Percentiles rank a stretch among this genome's conserved stretches.
Evolutionary conservation across 2,888 invertebrate species (phyloP).

Genomic region (Eupithecia insigniata): DNA sequence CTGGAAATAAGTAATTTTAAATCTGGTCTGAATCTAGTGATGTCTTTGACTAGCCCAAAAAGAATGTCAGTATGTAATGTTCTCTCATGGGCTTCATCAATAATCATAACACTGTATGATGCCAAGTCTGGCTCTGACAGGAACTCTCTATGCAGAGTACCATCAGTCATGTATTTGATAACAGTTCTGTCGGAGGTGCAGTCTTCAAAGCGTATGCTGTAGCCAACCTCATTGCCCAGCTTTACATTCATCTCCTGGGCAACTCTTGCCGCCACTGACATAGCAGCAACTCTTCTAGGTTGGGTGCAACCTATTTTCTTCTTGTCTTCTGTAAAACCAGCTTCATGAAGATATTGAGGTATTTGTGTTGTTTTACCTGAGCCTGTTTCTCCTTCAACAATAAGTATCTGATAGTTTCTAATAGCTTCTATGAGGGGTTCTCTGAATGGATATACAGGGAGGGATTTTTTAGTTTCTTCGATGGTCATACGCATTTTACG

Average conservation of each 20-base stretch:
- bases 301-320: conserved; percentile 98
- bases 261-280: conserved; percentile 99
- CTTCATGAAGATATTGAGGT: conserved; percentile 98
- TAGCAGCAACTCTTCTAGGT: conserved; percentile 98
- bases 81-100: conserved; percentile 99
- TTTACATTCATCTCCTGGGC: conserved; percentile 99
- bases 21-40: conserved; percentile 95
- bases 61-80: conserved; percentile 99
- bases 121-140: conserved; percentile 98
- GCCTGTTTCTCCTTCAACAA: conserved; percentile 99
- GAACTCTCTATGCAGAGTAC: conserved; percentile 98
- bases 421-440: conserved; percentile 96
- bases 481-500: conserved; percentile 90
- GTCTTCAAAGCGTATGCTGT: conserved; percentile 98
- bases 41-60: conserved; percentile 98
- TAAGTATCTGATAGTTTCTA: conserved; percentile 93
- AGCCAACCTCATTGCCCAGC: conserved; percentile 95
- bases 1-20: conserved; percentile 98
- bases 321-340: conserved; percentile 92
- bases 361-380: conserved; percentile 99
- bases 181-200: conserved; percentile 98
- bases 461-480: conserved; percentile 94
- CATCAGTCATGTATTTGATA: conserved; percentile 99
- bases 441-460: conserved; percentile 97
- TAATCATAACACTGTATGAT: conserved; percentile 98